Base-by-base conservation (phyloP, 2,113 vertebrate genomes). In the Campylomormyrus tamandua region DNA sequence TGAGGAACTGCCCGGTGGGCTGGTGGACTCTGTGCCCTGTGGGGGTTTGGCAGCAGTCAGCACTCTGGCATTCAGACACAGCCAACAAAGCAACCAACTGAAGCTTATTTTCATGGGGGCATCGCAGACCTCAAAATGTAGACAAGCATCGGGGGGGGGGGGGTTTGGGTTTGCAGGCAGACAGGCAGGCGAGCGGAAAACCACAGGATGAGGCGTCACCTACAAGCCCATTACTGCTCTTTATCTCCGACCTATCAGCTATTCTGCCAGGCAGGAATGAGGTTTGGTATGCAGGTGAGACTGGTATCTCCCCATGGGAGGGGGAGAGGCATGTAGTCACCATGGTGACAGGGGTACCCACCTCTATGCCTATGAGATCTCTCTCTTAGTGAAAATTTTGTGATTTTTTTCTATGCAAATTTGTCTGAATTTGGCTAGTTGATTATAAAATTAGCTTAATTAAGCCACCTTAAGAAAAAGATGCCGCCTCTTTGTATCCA, bases 11-110 rank as follows among this genome's bases (percentile, higher is more conserved):
- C 31, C 45, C 1, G 42, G 53, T 3, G 3, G 83, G 17, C 19
- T 66, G 42, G 85, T 39, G 46, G 85, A 87, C 50, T 46, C 83
- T 15, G 83, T 66, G 53, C 83, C 89, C 89, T 90, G 39, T 39
- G 39, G 45, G 53, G 62, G 56, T 42, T 17, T 58, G 56, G 42
- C 13, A 21, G 85, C 13, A 53, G 27, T 87, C 49, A 87, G n/a
- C 31, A 35, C 50, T 35, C 11, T 8, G 27, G 31, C n/a, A 50
- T 49, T 21, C 83, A 83, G 80, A 83, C 42, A 24, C 80, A 24
- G 15, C 39, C 42, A n/a, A 21, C 45, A 84, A 11, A 48, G 39
- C 35, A 24, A 48, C 5, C 74, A 8, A 48, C 9, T 27, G 11
- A 86, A 48, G 11, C 24, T n/a, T 46, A 13, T 48, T 48, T 49